Evolutionary conservation across 2,888 invertebrate genomes (phyloP).

Genomic region (Cotesia congregata): DNA sequence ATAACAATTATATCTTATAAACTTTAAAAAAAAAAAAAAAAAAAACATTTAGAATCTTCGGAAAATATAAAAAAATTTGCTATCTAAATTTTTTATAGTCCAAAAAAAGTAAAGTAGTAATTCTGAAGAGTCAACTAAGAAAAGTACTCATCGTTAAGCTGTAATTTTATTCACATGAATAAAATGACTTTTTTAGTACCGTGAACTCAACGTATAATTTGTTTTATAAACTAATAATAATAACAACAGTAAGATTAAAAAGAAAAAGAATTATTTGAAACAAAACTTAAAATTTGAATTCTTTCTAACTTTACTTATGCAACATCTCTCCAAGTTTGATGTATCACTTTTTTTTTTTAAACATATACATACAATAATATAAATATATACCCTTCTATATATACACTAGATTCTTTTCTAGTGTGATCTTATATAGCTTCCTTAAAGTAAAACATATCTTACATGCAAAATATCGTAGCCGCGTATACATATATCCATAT

Average conservation of each 20-base stretch:
- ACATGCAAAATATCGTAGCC: conserved; percentile 16
- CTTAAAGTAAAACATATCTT: conserved; percentile 10
- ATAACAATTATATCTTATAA: no score
- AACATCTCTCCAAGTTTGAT: conserved; percentile 24
- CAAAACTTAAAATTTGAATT: conserved; percentile 7
- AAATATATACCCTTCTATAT: no score
- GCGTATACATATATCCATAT: conserved; percentile 1
- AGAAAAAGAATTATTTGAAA: conserved; percentile 21
- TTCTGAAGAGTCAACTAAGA: no score
- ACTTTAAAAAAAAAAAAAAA: no score
- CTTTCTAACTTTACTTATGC: conserved; percentile 9
- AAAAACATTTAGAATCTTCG: no score
- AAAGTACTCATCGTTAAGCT: no score
- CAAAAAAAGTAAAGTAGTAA: no score
- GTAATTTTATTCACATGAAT: no score
- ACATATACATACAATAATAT: not conserved
- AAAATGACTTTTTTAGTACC: no score
- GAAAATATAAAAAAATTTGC: no score
- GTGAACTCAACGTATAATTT: no score
- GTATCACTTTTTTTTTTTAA: not conserved
- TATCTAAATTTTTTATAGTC: no score
- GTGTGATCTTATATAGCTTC: conserved; percentile 27
- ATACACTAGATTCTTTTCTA: not conserved
- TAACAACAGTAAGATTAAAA: conserved; percentile 37
- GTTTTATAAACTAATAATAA: conserved; percentile 13